Base-by-base conservation (phyloP, 2,113 vertebrate genomes). In the Zosterops borbonicus region DNA sequence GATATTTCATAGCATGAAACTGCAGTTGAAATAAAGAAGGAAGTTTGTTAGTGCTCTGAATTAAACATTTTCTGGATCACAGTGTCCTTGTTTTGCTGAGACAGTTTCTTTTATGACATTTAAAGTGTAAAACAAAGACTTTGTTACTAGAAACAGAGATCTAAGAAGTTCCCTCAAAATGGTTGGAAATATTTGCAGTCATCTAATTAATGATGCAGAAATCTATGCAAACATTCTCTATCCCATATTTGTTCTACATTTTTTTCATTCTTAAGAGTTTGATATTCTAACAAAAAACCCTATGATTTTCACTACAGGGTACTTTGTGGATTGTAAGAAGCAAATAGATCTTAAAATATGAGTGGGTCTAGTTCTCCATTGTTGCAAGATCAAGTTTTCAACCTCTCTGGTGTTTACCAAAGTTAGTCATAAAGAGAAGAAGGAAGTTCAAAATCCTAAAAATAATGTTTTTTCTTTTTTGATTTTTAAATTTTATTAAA, bases 241-340 rank as follows among this genome's bases (percentile, higher is more conserved):
- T 37, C 27, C 17, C 12, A 49, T 58, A 44, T 9, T 33, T 70
- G 9, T 44, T 77, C 22, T 78, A 21, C 23, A 8, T n/a, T 13
- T 63, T 63, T 35, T 85, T 80, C 18, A 73, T 7, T 88, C n/a
- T 62, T 58, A 47, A 69, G 24, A 49, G 10, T 5, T 65, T 5
- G 17, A 18, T 65, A 58, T 18, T 65, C 22, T 73, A 60, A 27
- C 29, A 82, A 90, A 82, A 79, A 22, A 50, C 67, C 17, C 14
- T 18, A 9, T 52, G 14, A 62, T 77, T 94, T 79, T 83, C 28
- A 58, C 12, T 47, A 29, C 18, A 56, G 14, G 24, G 52, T 85
- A 67, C 23, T 95, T 81, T 87, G 83, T 83, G 74, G 91, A 95
- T 74, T 91, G 31, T 63, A 94, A 76, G 86, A 96, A 95, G n/a